Evolutionary conservation across 2,888 invertebrate species (phyloP).

Genomic region (Panopea generosa): DNA sequence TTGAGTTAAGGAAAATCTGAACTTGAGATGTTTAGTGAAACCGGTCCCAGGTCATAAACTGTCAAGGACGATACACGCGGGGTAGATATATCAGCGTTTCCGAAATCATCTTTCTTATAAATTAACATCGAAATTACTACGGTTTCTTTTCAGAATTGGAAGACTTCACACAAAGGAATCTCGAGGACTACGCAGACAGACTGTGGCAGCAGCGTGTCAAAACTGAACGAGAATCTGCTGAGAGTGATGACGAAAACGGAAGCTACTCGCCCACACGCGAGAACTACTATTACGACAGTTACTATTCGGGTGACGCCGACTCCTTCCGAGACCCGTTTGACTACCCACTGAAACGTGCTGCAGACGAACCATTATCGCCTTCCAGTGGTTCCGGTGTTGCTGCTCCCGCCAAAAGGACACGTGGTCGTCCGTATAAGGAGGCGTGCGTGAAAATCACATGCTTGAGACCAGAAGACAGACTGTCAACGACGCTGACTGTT

Average conservation of each 20-base stretch:
- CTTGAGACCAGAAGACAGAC: conserved; percentile 53
- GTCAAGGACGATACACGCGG: too few species aligned
- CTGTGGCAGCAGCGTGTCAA: conserved; percentile 63
- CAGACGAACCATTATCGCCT: conserved; percentile 43
- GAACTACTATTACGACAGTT: conserved; percentile 50
- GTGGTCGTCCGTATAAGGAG: conserved; percentile 60
- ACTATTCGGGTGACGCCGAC: conserved; percentile 49
- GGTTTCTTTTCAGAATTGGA: conserved; percentile 43
- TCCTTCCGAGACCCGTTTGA: conserved; percentile 38
- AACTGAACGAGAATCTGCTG: conserved; percentile 56
- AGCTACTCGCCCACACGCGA: conserved; percentile 55
- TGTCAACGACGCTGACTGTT: conserved; percentile 42
- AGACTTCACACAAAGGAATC: conserved; percentile 44
- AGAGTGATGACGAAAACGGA: conserved; percentile 57
- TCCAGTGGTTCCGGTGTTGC: conserved; percentile 15
- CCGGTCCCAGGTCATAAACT: too few species aligned
- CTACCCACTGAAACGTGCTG: conserved; percentile 33
- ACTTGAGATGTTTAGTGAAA: too few species aligned
- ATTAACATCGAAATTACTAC: too few species aligned
- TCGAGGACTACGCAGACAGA: conserved; percentile 57
- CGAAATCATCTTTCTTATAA: too few species aligned
- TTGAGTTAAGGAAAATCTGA: too few species aligned
- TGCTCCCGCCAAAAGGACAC: conserved; percentile 43
- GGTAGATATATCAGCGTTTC: too few species aligned
- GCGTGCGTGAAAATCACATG: conserved; percentile 64